Evolutionary conservation across 1,140 invertebrate genomes (phyloP).

Genomic region (Cyclargus thomasi): DNA sequence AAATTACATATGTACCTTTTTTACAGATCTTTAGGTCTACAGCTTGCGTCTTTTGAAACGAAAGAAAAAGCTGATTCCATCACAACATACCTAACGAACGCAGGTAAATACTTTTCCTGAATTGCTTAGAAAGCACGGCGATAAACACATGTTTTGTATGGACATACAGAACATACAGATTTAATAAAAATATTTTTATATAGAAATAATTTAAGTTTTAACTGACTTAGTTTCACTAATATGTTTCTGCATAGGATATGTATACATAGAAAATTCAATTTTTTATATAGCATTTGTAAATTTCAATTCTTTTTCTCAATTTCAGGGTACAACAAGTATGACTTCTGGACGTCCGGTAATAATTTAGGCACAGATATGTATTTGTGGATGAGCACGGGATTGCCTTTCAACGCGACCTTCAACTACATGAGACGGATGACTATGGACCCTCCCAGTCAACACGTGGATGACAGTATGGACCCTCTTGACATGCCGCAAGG

Average conservation of each 20-base stretch:
- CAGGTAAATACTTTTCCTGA: constrained; percentile 76
- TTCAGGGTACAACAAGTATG: constrained; percentile 84
- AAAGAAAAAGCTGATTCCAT: constrained; percentile 90
- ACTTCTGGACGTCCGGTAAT: constrained; percentile 93
- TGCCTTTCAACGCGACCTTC: constrained; percentile 91
- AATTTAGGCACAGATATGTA: constrained; percentile 90
- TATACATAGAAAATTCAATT: no score
- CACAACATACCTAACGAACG: constrained; percentile 86
- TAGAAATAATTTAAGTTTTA: no score
- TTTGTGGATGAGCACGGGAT: constrained; percentile 91
- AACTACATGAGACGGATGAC: constrained; percentile 83
- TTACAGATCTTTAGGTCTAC: constrained; percentile 84
- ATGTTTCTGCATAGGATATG: no score
- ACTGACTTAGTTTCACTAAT: no score
- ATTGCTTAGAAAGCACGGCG: no score
- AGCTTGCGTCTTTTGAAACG: constrained; percentile 88
- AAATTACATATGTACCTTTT: background rate
- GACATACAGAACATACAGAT: no score
- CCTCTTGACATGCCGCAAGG: constrained; percentile 76
- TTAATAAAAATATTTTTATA: no score
- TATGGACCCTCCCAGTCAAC: constrained; percentile 54
- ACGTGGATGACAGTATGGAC: constrained; percentile 71
- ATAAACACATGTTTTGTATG: no score
- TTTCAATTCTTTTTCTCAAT: constrained; percentile 8
- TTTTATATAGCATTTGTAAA: background rate